Evolutionary conservation across 2,113 vertebrate genomes (phyloP), one percentile per base, ranked within the genome.

Genomic region (Labeo catla): DNA sequence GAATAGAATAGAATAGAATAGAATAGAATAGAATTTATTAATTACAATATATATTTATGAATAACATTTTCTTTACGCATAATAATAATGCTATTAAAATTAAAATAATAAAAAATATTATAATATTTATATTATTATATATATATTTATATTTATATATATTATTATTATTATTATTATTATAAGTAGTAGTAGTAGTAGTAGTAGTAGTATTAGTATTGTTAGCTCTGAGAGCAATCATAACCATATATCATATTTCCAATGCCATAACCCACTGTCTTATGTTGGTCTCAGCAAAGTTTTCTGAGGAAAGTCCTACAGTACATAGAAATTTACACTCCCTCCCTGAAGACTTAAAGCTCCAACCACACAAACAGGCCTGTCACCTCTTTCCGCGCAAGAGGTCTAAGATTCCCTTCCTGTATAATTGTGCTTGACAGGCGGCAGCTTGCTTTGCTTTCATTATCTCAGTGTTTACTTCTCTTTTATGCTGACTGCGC

Each of bases 351-450:
- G 39, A n/a, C 34, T 50, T 23, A 15, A 39, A 52, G 28, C 65
- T 66, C n/a, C 28, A 85, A 3, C 36, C 45, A 70, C 76, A 70
- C 61, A 68, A 80, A 59, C 63, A 68, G 36, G 36, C n/a, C 65
- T 52, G n/a, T 72, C 76, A 70, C 50, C 63, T 80, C n/a, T 68
- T 80, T 57, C 15, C 50, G 15, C 57, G 23, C 45, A 23, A 23
- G 19, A 66, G 59, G n/a, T 36, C 8, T 65, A 49, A 70, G 66
- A 84, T 57, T 39, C 65, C 54, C 50, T 12, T 73, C 23, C 76
- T 9, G n/a, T 81, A 76, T 86, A 86, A 86, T 81, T 86, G 84
- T 34, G 54, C 66, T 81, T 50, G 84, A 86, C 65, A 73, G 66
- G 36, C 4, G 45, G 50, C 15, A 57, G 13, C 76, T 59, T 80